A percentile compares a stretch with the other conserved stretches of the same genome.
phyloP scores from a whole-genome alignment of 2,113 vertebrate species.

The Hydrolagus affinis region DNA sequence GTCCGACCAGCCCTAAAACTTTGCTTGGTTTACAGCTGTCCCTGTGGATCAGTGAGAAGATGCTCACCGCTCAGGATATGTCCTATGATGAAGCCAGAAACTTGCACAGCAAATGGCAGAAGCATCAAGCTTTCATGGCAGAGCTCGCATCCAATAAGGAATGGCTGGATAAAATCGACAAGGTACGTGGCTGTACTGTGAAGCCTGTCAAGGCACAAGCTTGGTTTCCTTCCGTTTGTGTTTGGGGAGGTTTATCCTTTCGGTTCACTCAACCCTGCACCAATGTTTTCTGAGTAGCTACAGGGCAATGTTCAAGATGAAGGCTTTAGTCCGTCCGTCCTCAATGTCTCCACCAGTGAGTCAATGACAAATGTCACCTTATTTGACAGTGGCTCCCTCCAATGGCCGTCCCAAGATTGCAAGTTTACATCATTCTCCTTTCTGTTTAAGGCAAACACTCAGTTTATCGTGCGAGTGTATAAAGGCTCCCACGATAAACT shows the following conservation, averaged over 20 bases:
- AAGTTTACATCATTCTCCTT: background rate
- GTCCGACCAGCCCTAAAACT: background rate
- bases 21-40: conserved; percentile 62
- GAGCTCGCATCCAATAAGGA: conserved; percentile 97
- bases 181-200: conserved; percentile 56
- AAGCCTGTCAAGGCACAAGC: conserved; percentile 37
- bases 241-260: background rate
- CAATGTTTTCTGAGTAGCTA: background rate
- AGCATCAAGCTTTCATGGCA: conserved; percentile 93
- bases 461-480: too few species aligned
- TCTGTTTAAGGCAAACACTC: too few species aligned
- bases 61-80: conserved; percentile 98
- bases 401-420: background rate
- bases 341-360: background rate
- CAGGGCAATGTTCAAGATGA: too few species aligned
- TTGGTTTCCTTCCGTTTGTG: background rate
- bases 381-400: background rate
- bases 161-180: conserved; percentile 96
- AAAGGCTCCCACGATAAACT: too few species aligned
- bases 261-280: background rate
- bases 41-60: conserved; percentile 97
- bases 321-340: background rate
- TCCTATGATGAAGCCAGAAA: conserved; percentile 96
- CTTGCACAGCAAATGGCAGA: conserved; percentile 91
- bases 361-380: background rate